phyloP scores from a whole-genome alignment of 2,888 invertebrate species.

The Balanococcus diminutus region DNA sequence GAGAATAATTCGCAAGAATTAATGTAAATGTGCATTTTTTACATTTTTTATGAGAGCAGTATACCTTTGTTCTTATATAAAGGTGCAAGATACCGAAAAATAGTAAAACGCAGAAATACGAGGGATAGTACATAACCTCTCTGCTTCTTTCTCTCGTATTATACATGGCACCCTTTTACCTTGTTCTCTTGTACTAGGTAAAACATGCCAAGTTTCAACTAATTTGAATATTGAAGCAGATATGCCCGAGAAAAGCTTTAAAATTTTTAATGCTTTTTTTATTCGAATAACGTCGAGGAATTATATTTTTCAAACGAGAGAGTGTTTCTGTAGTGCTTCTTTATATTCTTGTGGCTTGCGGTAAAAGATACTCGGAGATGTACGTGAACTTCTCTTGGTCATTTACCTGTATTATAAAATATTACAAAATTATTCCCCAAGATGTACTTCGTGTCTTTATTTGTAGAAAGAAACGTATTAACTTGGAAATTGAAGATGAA shows the following conservation, averaged over 20 bases:
- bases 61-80: neutral
- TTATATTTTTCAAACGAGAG: neutral
- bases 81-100: constrained; percentile 3
- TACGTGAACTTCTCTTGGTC: too few relatives aligned
- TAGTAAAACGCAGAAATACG: neutral
- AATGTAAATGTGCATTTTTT: constrained; percentile 27
- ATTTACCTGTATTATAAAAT: too few relatives aligned
- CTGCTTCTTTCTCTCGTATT: neutral
- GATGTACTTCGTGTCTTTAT: too few relatives aligned
- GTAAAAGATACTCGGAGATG: too few relatives aligned
- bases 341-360: too few relatives aligned
- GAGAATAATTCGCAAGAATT: constrained; percentile 4
- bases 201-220: constrained; percentile 15
- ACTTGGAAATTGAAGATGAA: too few relatives aligned
- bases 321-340: neutral
- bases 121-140: neutral
- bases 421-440: too few relatives aligned
- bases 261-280: constrained; percentile 19
- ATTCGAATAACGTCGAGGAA: neutral
- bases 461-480: too few relatives aligned
- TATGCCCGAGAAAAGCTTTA: neutral
- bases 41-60: constrained; percentile 1
- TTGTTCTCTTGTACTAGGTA: neutral
- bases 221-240: constrained; percentile 13
- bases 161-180: neutral